Percentiles rank a stretch among this genome's conserved stretches.
Evolutionary conservation across 2,888 invertebrate genomes (phyloP).

Genomic region (Temnothorax rugatulus): DNA sequence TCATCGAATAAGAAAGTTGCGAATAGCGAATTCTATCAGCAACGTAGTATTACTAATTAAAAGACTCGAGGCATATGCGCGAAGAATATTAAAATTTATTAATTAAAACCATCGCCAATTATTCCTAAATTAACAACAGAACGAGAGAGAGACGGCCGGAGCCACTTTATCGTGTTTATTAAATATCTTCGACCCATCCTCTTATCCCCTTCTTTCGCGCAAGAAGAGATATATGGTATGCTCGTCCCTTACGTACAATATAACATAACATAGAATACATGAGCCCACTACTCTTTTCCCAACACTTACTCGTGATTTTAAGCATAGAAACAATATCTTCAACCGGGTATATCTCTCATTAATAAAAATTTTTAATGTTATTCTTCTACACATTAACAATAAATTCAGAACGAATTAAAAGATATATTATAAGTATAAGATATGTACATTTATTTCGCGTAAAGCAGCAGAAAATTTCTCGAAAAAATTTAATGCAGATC

Average conservation of each 20-base stretch:
- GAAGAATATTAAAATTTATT: constrained; percentile 52
- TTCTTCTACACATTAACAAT: background rate
- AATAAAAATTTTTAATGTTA: background rate
- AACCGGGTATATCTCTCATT: background rate
- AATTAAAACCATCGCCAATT: constrained; percentile 65
- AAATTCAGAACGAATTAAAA: background rate
- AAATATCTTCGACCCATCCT: constrained; percentile 75
- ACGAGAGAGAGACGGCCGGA: constrained; percentile 39
- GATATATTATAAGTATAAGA: background rate
- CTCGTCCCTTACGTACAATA: background rate
- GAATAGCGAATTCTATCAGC: background rate
- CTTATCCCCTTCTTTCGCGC: constrained; percentile 16
- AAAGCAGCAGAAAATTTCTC: background rate
- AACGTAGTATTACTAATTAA: constrained; percentile 20
- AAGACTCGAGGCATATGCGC: constrained; percentile 34
- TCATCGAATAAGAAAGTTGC: background rate
- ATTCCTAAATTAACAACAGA: constrained; percentile 75
- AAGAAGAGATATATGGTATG: constrained; percentile 50
- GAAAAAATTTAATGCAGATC: background rate
- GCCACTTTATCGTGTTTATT: constrained; percentile 74
- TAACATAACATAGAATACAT: background rate
- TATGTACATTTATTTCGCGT: background rate
- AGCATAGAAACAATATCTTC: background rate
- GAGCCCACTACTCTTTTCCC: background rate
- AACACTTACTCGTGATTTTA: background rate